Percentiles rank a stretch among this genome's conserved stretches.
Conservation (phyloP, 2,888 invertebrate genomes). For the Trissonchulus latispiculum region DNA sequence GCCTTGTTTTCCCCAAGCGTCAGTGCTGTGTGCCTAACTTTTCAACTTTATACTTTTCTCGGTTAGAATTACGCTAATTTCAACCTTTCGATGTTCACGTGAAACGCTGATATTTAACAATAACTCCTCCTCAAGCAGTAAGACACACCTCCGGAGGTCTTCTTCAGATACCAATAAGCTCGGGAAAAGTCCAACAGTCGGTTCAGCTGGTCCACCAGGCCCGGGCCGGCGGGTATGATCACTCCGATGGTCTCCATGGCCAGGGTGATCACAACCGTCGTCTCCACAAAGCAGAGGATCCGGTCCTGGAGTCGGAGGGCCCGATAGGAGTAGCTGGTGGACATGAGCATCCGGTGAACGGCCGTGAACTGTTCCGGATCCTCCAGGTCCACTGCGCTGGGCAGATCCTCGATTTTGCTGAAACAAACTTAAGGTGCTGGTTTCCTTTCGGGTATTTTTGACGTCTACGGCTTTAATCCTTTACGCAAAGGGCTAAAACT, state of each 20-base stretch:
- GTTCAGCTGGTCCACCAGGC: neutral
- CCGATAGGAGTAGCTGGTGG: neutral
- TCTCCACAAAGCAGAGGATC: neutral
- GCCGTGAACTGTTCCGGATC: neutral
- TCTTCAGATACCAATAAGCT: neutral
- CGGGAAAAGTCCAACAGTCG: neutral
- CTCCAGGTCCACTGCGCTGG: neutral
- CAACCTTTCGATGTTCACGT: too few species aligned
- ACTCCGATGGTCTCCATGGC: neutral
- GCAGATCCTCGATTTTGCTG: too few species aligned
- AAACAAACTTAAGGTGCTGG: too few species aligned
- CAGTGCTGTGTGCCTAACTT: too few species aligned
- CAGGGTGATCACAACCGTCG: neutral
- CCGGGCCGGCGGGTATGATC: neutral
- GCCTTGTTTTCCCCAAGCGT: too few species aligned
- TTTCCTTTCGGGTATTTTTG: too few species aligned
- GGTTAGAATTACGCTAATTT: too few species aligned
- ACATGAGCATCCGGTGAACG: neutral
- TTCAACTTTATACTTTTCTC: too few species aligned
- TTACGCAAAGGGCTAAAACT: too few species aligned
- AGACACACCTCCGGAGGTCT: neutral
- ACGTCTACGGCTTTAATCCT: too few species aligned
- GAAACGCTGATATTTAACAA: too few species aligned
- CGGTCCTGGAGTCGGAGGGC: neutral
- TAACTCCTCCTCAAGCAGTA: too few species aligned